Evolutionary conservation across 2,113 vertebrate species (phyloP), one percentile per base, ranked within the genome.

Genomic region (Aegotheles bennettii): DNA sequence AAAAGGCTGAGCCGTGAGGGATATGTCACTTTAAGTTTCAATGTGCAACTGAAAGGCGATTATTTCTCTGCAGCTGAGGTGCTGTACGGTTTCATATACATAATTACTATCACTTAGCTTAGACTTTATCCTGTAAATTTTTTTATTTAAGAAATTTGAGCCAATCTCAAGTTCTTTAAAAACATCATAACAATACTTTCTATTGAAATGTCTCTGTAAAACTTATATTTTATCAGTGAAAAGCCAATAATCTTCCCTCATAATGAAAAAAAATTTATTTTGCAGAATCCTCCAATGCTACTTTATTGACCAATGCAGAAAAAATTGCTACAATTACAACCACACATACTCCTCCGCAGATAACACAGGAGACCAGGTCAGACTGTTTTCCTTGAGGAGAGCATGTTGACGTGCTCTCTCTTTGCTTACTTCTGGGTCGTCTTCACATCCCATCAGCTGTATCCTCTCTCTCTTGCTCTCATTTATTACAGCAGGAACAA

Each of bases 321-420:
- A 99, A 99, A 98, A 99, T 99, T 18, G 99, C 99, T 95, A 99
- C 99, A 85, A 99, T 99, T 96, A 99, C 99, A 94, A 99, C 99
- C 95, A 99, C 99, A 45, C 99, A 99, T 97, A 98, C 99, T 53
- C 98, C 99, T 96, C 99, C 99, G 98, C 99, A 99, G 87, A 98
- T 99, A 70, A 86, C 97, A 59, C 98, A 98, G 95, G 99, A 99
- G 97, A 97, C 98, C 96, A 99, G 99, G 99, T 99, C 98, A 98
- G 98, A 87, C 60, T 88, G 89, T 94, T 69, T 80, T 91, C 54
- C 28, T 91, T 86, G 18, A 48, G 71, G 75, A 70, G 78, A 20
- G 68, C 65, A 31, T 50, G 35, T 92, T 87, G 65, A 60, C 10
- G 3, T 75, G 87, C 87, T 81, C 71, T 93, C 24, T 94, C 33